A percentile compares a stretch with the other conserved stretches of the same genome.
phyloP scores from a whole-genome alignment of 2,888 invertebrate species.

The Meta bourneti region DNA sequence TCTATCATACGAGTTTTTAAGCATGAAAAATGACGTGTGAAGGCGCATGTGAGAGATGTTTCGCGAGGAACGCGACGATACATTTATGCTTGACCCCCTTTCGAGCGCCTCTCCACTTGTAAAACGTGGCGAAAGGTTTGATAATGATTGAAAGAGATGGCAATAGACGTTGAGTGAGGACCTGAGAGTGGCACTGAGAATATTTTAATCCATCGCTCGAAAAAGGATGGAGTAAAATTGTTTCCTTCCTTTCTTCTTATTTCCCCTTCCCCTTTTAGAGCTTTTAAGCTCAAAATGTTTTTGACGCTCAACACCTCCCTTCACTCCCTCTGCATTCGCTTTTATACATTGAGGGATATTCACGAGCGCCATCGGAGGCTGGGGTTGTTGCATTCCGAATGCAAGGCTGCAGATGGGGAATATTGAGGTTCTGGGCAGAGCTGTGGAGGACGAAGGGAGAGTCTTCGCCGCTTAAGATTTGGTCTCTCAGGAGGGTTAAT shows the following conservation, averaged over 20 bases:
- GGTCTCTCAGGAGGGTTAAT: background rate
- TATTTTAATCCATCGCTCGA: conserved; percentile 74
- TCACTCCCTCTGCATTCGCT: conserved; percentile 4
- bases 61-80: too few relatives aligned
- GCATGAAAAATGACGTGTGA: too few relatives aligned
- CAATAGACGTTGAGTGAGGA: conserved; percentile 74
- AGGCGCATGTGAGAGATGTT: too few relatives aligned
- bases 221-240: conserved; percentile 57
- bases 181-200: conserved; percentile 68
- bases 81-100: conserved; percentile 3
- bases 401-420: background rate
- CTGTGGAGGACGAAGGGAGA: background rate
- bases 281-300: conserved; percentile 75
- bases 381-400: conserved; percentile 41
- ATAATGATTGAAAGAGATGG: conserved; percentile 76
- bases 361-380: conserved; percentile 6
- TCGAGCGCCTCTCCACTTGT: conserved; percentile 45
- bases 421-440: too few relatives aligned
- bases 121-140: conserved; percentile 69
- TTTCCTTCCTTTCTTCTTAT: conserved; percentile 63
- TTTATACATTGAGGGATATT: conserved; percentile 2
- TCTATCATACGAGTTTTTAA: too few relatives aligned
- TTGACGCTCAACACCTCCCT: conserved; percentile 51
- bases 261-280: conserved; percentile 54
- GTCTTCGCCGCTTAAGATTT: background rate